Evolutionary conservation across 2,113 vertebrate species (phyloP), one percentile per base, ranked within the genome.

Genomic region (Menidia beryllina): DNA sequence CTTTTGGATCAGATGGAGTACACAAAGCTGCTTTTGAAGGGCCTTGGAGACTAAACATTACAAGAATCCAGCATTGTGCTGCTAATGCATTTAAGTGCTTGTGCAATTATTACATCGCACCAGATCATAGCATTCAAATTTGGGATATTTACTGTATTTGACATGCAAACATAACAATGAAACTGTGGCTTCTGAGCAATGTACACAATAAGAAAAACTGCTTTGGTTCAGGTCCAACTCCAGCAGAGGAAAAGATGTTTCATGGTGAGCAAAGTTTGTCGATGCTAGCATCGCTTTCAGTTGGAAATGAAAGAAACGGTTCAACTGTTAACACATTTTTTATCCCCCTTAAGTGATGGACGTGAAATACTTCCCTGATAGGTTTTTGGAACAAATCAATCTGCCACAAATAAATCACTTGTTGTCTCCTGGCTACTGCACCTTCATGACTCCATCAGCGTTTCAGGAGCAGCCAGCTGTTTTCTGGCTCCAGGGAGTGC

Each of bases 1-100:
- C 70, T 76, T 57, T 47, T 69, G 66, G 68, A 86, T 81, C 52
- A 87, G 69, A 83, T 72, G 50, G 75, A 72, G 82, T 47, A 75
- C 63, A 76, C 57, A 30, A 57, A 76, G 69, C 65, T 63, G 60
- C 77, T 85, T 73, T 81, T 9, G 43, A 17, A 34, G 24, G 49
- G 60, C 68, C 17, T 67, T 13, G 3, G 79, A 76, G 81, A 71
- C 55, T 0, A 15, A 17, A 70, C 67, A 72, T 66, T 49, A 36
- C 53, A 68, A 79, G 51, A 59, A 47, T 82, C 45, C 30, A 21
- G 49, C 43, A 50, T 57, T 78, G 39, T 48, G 4, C 39, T 67
- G 48, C 50, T 53, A 60, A 54, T 75, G 4, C n/a, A 21, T 78
- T 82, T 49, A 51, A 67, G 26, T 7, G 24, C 15, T 13, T 5